Base-by-base conservation (phyloP, 2,888 invertebrate species). In the Mechanitis mazaeus region DNA sequence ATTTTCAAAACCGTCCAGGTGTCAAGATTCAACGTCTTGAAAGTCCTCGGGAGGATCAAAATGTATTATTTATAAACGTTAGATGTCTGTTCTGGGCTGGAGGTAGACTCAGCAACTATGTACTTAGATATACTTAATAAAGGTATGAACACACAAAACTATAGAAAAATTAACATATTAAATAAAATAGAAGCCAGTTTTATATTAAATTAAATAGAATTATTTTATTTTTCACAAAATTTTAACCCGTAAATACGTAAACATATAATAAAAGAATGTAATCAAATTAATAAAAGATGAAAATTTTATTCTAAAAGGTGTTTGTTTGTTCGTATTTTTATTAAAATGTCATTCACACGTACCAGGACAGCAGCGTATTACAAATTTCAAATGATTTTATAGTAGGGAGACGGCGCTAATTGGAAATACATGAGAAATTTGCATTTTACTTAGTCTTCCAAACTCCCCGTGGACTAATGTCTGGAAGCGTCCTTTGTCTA, bases 361-460 rank as follows among this genome's bases (percentile, higher is more conserved):
- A 50, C 50, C n/a, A 9, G 28, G 31, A 31, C 31, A 9, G 31
- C 28, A 50, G 9, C 50, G 50, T 50, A 58, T 57, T 64, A 57
- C 59, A 63, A 60, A 63, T 58, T 63, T 65, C 55, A 68, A 72
- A 69, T 72, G 73, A 75, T 73, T 75, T 75, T 73, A 66, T 71
- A 68, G 68, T 71, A 61, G 69, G 66, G 71, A 63, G 69, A 67
- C 66, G 65, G 71, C 71, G 72, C 83, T 88, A 87, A 88, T 88
- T 87, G 85, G 84, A 85, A 86, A 86, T 87, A 85, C 86, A 87
- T 84, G 83, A 83, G 80, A 76, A 50, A 85, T 88, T 88, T 85
- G 84, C 87, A 87, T 87, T 85, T 85, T 86, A 84, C 85, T 87
- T 84, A 85, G 85, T 84, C 82, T 80, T 58, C 72, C 75, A 72